These are phyloP conservation scores for Branchipolynoe longqiensis DNA, from an alignment of 2,888 invertebrate species.

Conservation along the genomic window DNA sequence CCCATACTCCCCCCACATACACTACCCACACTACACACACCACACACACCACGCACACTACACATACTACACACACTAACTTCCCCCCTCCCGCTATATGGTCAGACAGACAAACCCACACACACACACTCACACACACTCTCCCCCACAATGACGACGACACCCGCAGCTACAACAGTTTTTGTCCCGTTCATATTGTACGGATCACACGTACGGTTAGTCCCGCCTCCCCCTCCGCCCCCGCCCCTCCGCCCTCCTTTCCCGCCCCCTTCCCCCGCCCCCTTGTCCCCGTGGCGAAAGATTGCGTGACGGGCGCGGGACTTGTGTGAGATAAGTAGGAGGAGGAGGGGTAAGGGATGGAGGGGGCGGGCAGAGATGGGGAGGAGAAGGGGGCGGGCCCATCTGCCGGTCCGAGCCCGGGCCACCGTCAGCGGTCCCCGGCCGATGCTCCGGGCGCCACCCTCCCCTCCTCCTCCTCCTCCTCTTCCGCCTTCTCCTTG, in stretches of 20 bases:
- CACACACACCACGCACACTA: too few species aligned
- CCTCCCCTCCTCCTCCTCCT: not conserved
- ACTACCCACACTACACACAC: too few species aligned
- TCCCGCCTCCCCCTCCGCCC: not conserved
- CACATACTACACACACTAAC: too few species aligned
- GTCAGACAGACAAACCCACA: too few species aligned
- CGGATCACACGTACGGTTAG: conserved; percentile 41
- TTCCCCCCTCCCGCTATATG: too few species aligned
- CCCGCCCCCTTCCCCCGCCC: too few species aligned
- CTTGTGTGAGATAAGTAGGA: conserved; percentile 41
- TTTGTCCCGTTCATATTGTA: conserved; percentile 54
- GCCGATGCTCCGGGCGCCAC: not conserved
- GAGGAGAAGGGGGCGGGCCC: not conserved
- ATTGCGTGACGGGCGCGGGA: conserved; percentile 21
- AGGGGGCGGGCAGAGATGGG: not conserved
- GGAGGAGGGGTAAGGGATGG: not conserved
- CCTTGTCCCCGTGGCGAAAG: conserved; percentile 35
- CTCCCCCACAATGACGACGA: conserved; percentile 1
- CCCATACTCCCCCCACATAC: too few species aligned
- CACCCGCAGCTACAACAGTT: conserved; percentile 50
- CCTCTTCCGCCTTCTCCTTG: not conserved
- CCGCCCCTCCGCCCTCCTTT: too few species aligned
- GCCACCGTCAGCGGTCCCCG: conserved; percentile 12
- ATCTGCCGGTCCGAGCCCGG: conserved; percentile 20
- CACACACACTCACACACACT: too few species aligned